These are phyloP conservation scores for Atrina japonica DNA, from an alignment of 2,888 invertebrate genomes.

Conservation along the genomic window DNA sequence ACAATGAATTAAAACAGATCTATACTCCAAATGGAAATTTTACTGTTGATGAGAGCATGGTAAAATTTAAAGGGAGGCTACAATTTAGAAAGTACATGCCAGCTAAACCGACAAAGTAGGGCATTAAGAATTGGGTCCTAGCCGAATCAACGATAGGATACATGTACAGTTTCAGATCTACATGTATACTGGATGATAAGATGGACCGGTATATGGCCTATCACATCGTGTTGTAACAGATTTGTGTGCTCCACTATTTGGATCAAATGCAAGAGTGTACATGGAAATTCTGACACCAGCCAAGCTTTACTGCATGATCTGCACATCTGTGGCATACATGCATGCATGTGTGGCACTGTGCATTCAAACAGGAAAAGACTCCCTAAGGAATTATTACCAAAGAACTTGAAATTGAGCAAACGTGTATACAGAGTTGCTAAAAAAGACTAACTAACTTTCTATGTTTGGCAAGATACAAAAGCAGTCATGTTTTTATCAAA, in stretches of 20 bases:
- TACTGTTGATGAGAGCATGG: slow-evolving; percentile 37
- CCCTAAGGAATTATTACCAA: slow-evolving; percentile 37
- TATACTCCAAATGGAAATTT: slow-evolving; percentile 35
- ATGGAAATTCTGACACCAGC: slow-evolving; percentile 47
- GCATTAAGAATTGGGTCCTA: no score
- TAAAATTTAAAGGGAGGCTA: no score
- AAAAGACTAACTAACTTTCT: slow-evolving; percentile 40
- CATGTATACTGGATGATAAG: slow-evolving; percentile 39
- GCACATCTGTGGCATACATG: slow-evolving; percentile 22
- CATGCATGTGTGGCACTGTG: slow-evolving; percentile 48
- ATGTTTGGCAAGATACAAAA: slow-evolving; percentile 47
- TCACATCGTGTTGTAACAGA: slow-evolving; percentile 29
- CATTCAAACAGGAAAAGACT: no score
- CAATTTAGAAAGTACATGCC: no score
- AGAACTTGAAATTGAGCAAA: slow-evolving; percentile 29
- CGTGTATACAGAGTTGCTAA: slow-evolving; percentile 43
- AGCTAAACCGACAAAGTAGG: no score
- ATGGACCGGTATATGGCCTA: slow-evolving; percentile 24
- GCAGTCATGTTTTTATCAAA: slow-evolving; percentile 38
- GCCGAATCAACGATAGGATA: slow-evolving; percentile 35
- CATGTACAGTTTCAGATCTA: slow-evolving; percentile 21
- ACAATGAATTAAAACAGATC: neutral
- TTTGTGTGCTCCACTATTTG: neutral
- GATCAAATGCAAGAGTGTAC: slow-evolving; percentile 21
- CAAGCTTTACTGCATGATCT: slow-evolving; percentile 16